Evolutionary conservation across 92 coral and sea anemone genomes (phyloP), one percentile per base, ranked within the genome.

Genomic region (Porites lobata): DNA sequence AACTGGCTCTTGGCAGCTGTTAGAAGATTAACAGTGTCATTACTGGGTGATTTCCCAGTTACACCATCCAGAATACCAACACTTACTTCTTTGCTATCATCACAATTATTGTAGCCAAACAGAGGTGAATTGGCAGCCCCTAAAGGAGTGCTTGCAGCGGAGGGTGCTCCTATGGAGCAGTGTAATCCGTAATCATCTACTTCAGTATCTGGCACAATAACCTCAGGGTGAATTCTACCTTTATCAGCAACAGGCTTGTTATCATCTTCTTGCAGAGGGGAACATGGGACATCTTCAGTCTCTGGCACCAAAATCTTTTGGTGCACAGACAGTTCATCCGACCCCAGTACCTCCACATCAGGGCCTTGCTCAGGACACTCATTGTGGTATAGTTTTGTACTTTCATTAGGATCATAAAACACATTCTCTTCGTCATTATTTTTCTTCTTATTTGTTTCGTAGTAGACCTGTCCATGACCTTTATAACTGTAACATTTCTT

Each of bases 141-240:
- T 1, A 82, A 7, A 8, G 86, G 88, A 59, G 90, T 79, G 61
- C 68, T 88, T 66, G 89, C 65, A 2, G 89, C 89, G 26, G 96
- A 94, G 0, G 99, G 99, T 3, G 92, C 93, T 50, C 98, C 96
- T 58, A 92, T 68, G 38, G 86, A 70, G 66, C 79, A 78, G 56
- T 76, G 82, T 7, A 83, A 81, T 17, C 91, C 90, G 20, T 38
- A 38, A 38, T 65, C 84, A 19, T 71, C 64, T 64, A 54, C 72
- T 50, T 73, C 87, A 8, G 80, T 84, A 26, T 84, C 87, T 62
- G 69, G 87, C 18, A 84, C 74, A 4, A 74, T 51, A 22, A 81
- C 56, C 51, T 67, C 77, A 2, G 66, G 85, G 10, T 38, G 83
- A 20, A n/a, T 61, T 14, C 84, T 50, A 21, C 38, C 69, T 21